Percentiles rank a stretch among this genome's conserved stretches.
These are phyloP conservation scores for Taurulus bubalis DNA, from an alignment of 2,113 vertebrate genomes.

Conservation along the genomic window DNA sequence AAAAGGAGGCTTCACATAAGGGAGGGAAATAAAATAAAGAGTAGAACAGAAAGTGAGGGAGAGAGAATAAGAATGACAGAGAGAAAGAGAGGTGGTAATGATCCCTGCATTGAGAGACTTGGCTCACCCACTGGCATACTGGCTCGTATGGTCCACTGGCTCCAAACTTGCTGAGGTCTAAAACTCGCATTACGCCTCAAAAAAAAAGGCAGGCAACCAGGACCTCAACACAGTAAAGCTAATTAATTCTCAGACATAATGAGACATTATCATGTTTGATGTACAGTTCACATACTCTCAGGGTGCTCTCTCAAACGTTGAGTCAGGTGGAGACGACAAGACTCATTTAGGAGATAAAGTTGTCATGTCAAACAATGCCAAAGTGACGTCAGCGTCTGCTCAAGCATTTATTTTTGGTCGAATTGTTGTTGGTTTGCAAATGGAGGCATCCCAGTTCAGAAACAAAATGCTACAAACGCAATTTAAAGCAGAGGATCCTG, in stretches of 20 bases:
- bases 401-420: not conserved
- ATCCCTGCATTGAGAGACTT: conserved; percentile 80
- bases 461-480: not conserved
- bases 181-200: conserved; percentile 76
- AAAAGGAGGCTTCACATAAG: conserved; percentile 1
- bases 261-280: conserved; percentile 71
- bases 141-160: conserved; percentile 74
- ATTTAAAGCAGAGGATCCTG: not conserved
- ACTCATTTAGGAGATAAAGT: conserved; percentile 32
- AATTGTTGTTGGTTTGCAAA: not conserved
- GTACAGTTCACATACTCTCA: conserved; percentile 59
- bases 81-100: conserved; percentile 75
- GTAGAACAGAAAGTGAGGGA: conserved; percentile 22
- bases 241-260: conserved; percentile 77
- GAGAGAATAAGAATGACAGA: conserved; percentile 54
- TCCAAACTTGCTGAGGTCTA: conserved; percentile 82
- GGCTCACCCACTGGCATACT: conserved; percentile 81
- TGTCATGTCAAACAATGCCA: conserved; percentile 31
- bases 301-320: conserved; percentile 32
- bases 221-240: conserved; percentile 74
- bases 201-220: conserved; percentile 70
- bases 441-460: not conserved
- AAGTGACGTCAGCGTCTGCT: conserved; percentile 6
- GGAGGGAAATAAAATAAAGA: conserved; percentile 25
- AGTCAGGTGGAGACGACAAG: conserved; percentile 8